A percentile compares a stretch with the other conserved stretches of the same genome.
Conservation (phyloP, 2,113 vertebrate genomes). For the Hiodon tergisus region DNA sequence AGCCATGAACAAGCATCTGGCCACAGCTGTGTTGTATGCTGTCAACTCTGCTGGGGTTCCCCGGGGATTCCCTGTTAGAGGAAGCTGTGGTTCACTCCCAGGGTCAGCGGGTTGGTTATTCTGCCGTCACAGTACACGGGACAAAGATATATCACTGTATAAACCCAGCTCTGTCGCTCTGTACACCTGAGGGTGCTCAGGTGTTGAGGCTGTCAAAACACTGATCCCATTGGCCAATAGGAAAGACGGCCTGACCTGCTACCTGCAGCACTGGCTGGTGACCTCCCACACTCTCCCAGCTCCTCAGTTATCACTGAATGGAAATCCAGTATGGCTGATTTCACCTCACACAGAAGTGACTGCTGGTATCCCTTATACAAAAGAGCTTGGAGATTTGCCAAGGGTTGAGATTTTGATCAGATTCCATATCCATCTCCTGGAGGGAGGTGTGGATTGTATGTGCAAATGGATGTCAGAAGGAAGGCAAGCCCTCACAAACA, state of each 20-base stretch:
- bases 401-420: constrained; percentile 12
- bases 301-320: constrained; percentile 11
- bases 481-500: constrained; percentile 23
- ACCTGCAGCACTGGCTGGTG: constrained; percentile 4
- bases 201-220: too few species aligned
- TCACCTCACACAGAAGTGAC: not conserved
- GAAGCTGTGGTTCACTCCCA: too few species aligned
- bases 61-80: too few species aligned
- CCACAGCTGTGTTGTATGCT: too few species aligned
- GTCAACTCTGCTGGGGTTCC: too few species aligned
- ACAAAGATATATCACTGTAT: too few species aligned
- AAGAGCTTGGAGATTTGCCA: constrained; percentile 13
- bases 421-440: constrained; percentile 3
- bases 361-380: constrained; percentile 11
- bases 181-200: too few species aligned
- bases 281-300: not conserved
- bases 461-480: constrained; percentile 15
- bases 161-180: too few species aligned
- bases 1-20: too few species aligned
- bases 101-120: too few species aligned
- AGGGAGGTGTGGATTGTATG: constrained; percentile 1
- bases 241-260: not conserved
- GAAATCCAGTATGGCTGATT: not conserved
- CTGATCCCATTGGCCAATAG: not conserved
- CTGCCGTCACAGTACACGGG: too few species aligned